These are phyloP conservation scores for Nycticorax nycticorax DNA, from an alignment of 2,113 vertebrate species.

Conservation along the genomic window DNA sequence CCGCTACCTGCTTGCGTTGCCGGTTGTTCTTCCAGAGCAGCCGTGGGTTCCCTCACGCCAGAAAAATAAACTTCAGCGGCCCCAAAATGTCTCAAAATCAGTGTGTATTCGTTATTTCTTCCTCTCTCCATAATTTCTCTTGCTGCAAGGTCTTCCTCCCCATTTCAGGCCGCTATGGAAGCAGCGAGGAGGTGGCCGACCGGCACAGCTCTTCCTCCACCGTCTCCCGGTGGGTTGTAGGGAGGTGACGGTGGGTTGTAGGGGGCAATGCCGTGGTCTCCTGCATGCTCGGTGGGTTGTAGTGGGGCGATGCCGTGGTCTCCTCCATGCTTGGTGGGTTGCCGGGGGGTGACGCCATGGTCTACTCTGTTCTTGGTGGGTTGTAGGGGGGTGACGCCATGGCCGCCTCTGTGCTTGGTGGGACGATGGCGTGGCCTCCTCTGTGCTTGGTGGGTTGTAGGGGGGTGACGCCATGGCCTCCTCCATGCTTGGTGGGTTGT, in stretches of 20 bases:
- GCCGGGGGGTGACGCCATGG: no score
- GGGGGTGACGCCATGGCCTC: no score
- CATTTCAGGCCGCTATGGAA: rapidly evolving
- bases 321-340: not conserved
- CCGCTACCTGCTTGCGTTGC: rapidly evolving
- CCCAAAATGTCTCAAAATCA: not conserved
- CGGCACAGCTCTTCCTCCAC: not conserved
- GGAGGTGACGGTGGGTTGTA: no score
- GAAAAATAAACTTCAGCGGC: not conserved
- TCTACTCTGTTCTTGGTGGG: not conserved
- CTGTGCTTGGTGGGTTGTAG: not conserved
- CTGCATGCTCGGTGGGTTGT: no score
- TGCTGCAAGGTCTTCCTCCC: not conserved
- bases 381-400: no score
- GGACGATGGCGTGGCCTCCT: no score
- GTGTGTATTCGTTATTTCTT: rapidly evolving
- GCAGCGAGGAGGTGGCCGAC: rapidly evolving
- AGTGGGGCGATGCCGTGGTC: no score
- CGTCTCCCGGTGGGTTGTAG: not conserved
- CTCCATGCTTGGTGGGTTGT: not conserved
- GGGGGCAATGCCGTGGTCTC: no score
- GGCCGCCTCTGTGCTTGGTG: no score
- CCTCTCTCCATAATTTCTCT: not conserved
- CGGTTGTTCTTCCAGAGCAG: not conserved
- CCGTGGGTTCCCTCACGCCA: not conserved